A percentile compares a stretch with the other conserved stretches of the same genome.
Evolutionary conservation across 2,888 invertebrate genomes (phyloP).

Genomic region (Drosophila subquinaria): DNA sequence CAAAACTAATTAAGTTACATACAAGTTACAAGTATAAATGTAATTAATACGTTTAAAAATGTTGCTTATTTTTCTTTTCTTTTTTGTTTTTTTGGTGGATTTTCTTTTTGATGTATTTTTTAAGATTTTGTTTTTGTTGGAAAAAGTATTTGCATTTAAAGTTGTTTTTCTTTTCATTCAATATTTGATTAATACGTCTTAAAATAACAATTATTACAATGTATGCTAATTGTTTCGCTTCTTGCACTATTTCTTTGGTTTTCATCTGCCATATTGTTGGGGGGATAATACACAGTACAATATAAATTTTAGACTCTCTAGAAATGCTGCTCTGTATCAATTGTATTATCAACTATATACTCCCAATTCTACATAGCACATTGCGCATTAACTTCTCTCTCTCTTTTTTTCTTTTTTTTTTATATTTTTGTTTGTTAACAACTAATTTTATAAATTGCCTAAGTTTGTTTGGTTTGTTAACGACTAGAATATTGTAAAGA

Average conservation of each 20-base stretch:
- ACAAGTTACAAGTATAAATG: conserved; percentile 70
- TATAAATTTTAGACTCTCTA: conserved; percentile 35
- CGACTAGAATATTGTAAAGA: conserved; percentile 79
- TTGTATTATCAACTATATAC: conserved; percentile 32
- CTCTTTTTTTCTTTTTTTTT: conserved; percentile 1
- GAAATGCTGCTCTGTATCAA: conserved; percentile 41
- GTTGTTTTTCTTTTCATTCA: conserved; percentile 47
- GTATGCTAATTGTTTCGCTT: conserved; percentile 69
- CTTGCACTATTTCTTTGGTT: conserved; percentile 15
- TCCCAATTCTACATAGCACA: conserved; percentile 23
- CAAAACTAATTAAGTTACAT: conserved; percentile 78
- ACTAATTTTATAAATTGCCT: conserved; percentile 69
- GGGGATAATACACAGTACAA: conserved; percentile 30
- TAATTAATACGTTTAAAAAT: conserved; percentile 81
- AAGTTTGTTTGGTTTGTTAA: conserved; percentile 71
- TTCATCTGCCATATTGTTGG: conserved; percentile 6
- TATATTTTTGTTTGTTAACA: conserved; percentile 51
- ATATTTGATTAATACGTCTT: conserved; percentile 79
- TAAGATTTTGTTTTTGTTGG: conserved; percentile 54
- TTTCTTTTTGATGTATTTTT: conserved; percentile 28
- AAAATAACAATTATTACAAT: conserved; percentile 71
- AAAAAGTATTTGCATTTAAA: conserved; percentile 73
- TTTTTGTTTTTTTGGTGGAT: conserved; percentile 1
- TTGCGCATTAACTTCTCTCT: conserved; percentile 14
- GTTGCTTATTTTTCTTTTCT: conserved; percentile 41